Evolutionary conservation across 2,888 invertebrate species (phyloP).

Genomic region (Junonia oenone): DNA sequence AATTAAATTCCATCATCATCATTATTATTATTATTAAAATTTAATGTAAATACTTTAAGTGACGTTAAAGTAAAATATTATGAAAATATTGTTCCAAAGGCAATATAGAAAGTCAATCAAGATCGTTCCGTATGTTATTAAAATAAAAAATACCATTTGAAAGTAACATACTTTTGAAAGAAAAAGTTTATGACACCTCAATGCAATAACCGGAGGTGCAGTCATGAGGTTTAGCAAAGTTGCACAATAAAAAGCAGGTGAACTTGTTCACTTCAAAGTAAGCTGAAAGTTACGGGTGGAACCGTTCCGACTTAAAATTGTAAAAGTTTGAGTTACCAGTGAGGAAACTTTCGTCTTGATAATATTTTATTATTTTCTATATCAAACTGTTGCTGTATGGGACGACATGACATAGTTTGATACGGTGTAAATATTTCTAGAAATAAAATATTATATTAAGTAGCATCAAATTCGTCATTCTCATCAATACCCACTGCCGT

Average conservation of each 20-base stretch:
- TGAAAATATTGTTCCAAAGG: not conserved
- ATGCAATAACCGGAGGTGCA: constrained; percentile 25
- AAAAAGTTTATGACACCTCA: constrained; percentile 18
- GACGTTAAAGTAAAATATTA: not conserved
- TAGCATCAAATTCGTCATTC: constrained; percentile 15
- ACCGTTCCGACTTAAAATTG: constrained; percentile 31
- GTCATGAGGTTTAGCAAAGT: constrained; percentile 29
- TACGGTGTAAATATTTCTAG: constrained; percentile 25
- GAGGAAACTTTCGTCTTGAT: constrained; percentile 25
- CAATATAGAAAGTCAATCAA: not conserved
- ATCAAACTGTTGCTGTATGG: constrained; percentile 16
- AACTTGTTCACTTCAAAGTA: constrained; percentile 30
- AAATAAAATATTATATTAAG: constrained; percentile 16
- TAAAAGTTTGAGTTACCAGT: constrained; percentile 28
- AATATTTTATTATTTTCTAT: constrained; percentile 23
- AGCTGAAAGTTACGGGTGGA: constrained; percentile 25
- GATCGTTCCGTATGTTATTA: too few relatives aligned
- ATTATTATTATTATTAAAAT: not conserved
- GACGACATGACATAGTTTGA: constrained; percentile 10
- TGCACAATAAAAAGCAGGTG: constrained; percentile 33
- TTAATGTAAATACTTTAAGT: not conserved
- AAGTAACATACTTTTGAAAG: constrained; percentile 7
- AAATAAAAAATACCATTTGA: constrained; percentile 7
- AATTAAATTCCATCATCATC: too few relatives aligned
- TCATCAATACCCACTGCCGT: constrained; percentile 22